Percentiles rank a stretch among this genome's conserved stretches.
These are phyloP conservation scores for Chrysopa pallens DNA, from an alignment of 1,140 invertebrate genomes.

Conservation along the genomic window DNA sequence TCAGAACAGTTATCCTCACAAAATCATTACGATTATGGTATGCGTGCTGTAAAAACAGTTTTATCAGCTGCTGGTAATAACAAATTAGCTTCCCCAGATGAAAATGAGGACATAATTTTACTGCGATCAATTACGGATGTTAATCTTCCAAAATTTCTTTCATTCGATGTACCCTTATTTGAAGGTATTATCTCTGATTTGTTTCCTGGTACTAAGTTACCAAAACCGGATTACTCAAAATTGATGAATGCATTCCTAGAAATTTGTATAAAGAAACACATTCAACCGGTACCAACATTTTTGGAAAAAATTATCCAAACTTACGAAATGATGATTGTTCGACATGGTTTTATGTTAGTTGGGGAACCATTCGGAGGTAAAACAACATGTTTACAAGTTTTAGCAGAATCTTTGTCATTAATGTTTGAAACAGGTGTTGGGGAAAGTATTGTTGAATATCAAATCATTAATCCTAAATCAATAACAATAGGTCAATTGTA, in stretches of 20 bases:
- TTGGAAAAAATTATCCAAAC: conserved; percentile 56
- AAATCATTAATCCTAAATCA: conserved; percentile 80
- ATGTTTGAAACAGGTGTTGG: conserved; percentile 37
- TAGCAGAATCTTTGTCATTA: conserved; percentile 51
- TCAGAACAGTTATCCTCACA: conserved; percentile 75
- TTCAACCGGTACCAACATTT: conserved; percentile 55
- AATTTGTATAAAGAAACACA: conserved; percentile 37
- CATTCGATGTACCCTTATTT: conserved; percentile 75
- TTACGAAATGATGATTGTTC: conserved; percentile 66
- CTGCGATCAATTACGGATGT: conserved; percentile 79
- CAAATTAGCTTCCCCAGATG: conserved; percentile 65
- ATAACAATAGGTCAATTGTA: conserved; percentile 82
- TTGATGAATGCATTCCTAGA: conserved; percentile 34
- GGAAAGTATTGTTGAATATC: conserved; percentile 46
- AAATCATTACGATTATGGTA: conserved; percentile 83
- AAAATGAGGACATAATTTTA: conserved; percentile 58
- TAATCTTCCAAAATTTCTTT: conserved; percentile 84
- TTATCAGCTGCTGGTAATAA: conserved; percentile 72
- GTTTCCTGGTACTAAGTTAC: conserved; percentile 63
- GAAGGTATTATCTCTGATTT: conserved; percentile 82
- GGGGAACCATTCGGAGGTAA: conserved; percentile 59
- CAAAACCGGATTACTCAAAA: conserved; percentile 51
- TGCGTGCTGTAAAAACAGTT: conserved; percentile 70
- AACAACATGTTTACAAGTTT: conserved; percentile 37
- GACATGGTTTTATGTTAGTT: conserved; percentile 74